phyloP scores from a whole-genome alignment of 2,797 vertebrate genomes.

The Danio kyathit region DNA sequence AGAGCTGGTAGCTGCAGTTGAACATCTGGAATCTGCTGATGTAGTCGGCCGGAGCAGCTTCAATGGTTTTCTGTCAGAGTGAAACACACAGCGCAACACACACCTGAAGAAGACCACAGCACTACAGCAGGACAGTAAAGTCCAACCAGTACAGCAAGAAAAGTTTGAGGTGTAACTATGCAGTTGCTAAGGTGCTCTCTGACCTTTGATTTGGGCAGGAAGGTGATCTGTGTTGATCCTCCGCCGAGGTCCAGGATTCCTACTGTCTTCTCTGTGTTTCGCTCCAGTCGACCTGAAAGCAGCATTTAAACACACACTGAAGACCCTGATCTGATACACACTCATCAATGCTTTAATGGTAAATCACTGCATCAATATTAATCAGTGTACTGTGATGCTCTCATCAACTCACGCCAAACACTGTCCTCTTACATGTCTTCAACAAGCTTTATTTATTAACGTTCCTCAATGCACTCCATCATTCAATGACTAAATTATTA shows the following conservation, averaged over 20 bases:
- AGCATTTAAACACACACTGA: not conserved
- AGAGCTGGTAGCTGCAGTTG: constrained; percentile 90
- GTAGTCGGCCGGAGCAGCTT: constrained; percentile 83
- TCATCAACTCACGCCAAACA: too few species aligned
- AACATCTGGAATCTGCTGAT: constrained; percentile 89
- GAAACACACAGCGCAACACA: not conserved
- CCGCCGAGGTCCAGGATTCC: constrained; percentile 89
- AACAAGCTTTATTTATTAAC: too few species aligned
- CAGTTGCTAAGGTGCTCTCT: constrained; percentile 41
- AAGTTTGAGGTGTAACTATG: not conserved
- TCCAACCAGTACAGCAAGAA: too few species aligned
- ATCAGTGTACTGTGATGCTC: too few species aligned
- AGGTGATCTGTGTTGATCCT: constrained; percentile 89
- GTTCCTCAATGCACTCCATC: too few species aligned
- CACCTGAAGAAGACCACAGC: too few species aligned
- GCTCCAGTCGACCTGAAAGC: constrained; percentile 86
- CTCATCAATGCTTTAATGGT: not conserved
- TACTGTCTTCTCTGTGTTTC: constrained; percentile 76
- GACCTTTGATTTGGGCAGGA: constrained; percentile 87
- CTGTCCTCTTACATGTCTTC: too few species aligned
- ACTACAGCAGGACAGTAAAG: too few species aligned
- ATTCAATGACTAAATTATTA: too few species aligned
- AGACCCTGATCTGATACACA: not conserved
- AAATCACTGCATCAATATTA: not conserved
- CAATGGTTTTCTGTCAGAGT: constrained; percentile 84